Evolutionary conservation across 1,140 invertebrate species (phyloP).

Genomic region (Whitmania pigra): DNA sequence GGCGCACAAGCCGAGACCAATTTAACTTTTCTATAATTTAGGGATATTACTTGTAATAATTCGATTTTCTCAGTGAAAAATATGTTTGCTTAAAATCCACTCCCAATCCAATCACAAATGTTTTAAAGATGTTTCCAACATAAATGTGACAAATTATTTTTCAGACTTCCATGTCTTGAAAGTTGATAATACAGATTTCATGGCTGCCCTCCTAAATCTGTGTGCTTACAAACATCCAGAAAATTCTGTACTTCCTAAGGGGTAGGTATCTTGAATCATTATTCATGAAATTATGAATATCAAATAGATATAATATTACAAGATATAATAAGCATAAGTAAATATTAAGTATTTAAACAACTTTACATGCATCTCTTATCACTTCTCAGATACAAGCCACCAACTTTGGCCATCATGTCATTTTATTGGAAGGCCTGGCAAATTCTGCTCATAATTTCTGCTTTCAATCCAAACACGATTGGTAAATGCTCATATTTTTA

Average conservation of each 20-base stretch:
- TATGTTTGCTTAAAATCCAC: too few species aligned
- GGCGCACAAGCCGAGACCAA: background rate
- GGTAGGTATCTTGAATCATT: slow-evolving; percentile 28
- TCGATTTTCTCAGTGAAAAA: too few species aligned
- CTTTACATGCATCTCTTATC: slow-evolving; percentile 22
- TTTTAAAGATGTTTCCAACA: background rate
- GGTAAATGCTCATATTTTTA: slow-evolving; percentile 44
- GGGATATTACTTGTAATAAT: too few species aligned
- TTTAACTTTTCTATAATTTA: background rate
- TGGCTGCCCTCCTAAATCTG: slow-evolving; percentile 77
- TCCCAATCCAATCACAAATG: too few species aligned
- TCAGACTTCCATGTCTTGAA: slow-evolving; percentile 46
- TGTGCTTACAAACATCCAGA: slow-evolving; percentile 82
- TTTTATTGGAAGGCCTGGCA: slow-evolving; percentile 90
- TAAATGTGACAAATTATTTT: slow-evolving; percentile 6
- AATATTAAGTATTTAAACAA: too few species aligned
- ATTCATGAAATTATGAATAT: background rate
- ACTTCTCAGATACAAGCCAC: slow-evolving; percentile 59
- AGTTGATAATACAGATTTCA: slow-evolving; percentile 68
- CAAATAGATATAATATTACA: background rate
- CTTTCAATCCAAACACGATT: slow-evolving; percentile 77
- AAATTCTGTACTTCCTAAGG: slow-evolving; percentile 71
- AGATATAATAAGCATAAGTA: too few species aligned
- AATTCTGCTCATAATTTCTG: slow-evolving; percentile 71
- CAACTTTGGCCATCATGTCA: slow-evolving; percentile 73